Conservation (phyloP, 2,113 vertebrate species). For the Trinectes maculatus region DNA sequence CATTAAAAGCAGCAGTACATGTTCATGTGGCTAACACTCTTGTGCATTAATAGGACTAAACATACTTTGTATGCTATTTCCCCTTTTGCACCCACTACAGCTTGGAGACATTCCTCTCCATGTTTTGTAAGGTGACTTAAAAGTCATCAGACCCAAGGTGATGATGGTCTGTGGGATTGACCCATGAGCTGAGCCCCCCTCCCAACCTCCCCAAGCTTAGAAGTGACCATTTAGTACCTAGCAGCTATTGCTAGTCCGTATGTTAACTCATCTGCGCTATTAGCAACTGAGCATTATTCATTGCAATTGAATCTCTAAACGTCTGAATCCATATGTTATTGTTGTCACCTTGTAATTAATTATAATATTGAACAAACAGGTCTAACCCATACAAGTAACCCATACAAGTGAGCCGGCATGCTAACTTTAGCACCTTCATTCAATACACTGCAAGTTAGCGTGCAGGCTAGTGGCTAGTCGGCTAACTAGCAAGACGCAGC, state of each 20-base stretch:
- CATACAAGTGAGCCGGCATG: constrained; percentile 46
- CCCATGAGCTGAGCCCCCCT: neutral
- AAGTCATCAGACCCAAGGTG: constrained; percentile 41
- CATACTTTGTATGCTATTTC: neutral
- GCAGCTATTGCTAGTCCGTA: neutral
- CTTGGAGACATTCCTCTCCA: constrained; percentile 22
- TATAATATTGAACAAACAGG: neutral
- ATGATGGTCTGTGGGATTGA: constrained; percentile 17
- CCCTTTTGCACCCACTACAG: neutral
- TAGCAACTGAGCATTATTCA: neutral
- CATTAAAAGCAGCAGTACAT: neutral
- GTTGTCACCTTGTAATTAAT: neutral
- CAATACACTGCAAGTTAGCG: constrained; percentile 18
- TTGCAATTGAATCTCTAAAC: fast-evolving
- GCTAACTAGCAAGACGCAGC: constrained; percentile 31
- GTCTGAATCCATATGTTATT: neutral
- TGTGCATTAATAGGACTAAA: neutral
- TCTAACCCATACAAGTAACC: constrained; percentile 45
- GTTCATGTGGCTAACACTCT: neutral
- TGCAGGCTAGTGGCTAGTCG: constrained; percentile 20
- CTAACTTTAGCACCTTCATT: constrained; percentile 37
- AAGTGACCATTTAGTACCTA: constrained; percentile 1
- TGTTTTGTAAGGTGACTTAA: constrained; percentile 1
- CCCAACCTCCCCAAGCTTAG: constrained; percentile 2
- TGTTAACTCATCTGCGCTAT: neutral